Base-by-base conservation (phyloP, 2,113 vertebrate genomes). In the Trematocara marginatum region DNA sequence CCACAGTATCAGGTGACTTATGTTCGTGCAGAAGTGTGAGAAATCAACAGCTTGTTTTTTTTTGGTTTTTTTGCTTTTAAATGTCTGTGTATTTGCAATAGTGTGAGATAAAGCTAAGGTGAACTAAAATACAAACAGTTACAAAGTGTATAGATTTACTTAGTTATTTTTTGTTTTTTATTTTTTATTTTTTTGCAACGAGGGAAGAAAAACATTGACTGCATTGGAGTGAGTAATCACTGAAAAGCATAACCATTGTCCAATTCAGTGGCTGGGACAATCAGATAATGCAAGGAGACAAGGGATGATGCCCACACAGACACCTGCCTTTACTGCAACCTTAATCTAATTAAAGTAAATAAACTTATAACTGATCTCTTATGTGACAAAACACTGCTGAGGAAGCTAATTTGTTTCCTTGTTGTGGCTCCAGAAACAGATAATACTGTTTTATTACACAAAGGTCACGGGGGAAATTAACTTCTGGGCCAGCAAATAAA, bases 381-480 rank as follows among this genome's bases (percentile, higher is more conserved):
- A 86, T 87, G 93, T 96, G 94, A 95, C 96, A 94, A 96, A 97
- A 95, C 95, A 83, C 92, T 96, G 97, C 95, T 95, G 95, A 97
- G 93, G 94, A 90, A 97, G 96, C 96, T 96, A 96, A 98, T 97
- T 97, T 97, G 96, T 90, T 93, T 94, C 96, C 96, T 97, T 95
- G 97, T 94, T 92, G 95, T 89, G 92, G 93, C 96, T 97, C 96
- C 96, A 96, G 92, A 94, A 97, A 96, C 97, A 97, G 96, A 98
- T 97, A 98, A 97, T 98, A 96, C 95, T 96, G 95, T 93, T 94
- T 96, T 97, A 96, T 97, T 97, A 97, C 96, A 95, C 93, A 97
- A 97, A 96, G 94, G 97, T 97, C 97, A 98, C 97, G 96, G 94
- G 97, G 97, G 97, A 99, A 99, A 99, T 98, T 98, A 98, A 99